Evolutionary conservation across 2,797 vertebrate species (phyloP).

Genomic region (Schizothorax lantsangensis): DNA sequence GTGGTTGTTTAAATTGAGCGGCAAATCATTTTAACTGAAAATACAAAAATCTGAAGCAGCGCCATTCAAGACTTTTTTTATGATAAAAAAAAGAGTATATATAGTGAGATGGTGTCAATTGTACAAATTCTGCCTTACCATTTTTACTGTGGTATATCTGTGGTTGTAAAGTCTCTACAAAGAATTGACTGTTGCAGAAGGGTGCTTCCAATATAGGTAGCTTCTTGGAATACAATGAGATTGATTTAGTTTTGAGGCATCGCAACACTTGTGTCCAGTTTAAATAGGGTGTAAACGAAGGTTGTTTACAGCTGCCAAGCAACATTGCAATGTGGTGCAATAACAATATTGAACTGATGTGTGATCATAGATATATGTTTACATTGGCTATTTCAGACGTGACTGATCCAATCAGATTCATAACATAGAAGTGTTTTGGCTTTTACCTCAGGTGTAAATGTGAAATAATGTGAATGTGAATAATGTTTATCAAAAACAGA

Average conservation of each 20-base stretch:
- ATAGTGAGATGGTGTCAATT: not conserved
- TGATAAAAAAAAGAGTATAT: not conserved
- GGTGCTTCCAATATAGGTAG: not conserved
- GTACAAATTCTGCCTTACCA: not conserved
- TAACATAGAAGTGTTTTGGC: not conserved
- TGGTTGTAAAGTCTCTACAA: not conserved
- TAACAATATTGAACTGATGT: too few species aligned
- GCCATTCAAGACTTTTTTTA: not conserved
- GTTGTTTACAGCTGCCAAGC: not conserved
- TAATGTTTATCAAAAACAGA: too few species aligned
- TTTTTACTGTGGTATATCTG: not conserved
- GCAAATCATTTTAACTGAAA: not conserved
- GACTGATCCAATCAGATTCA: not conserved
- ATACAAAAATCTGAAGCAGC: not conserved
- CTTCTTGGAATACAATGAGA: not conserved
- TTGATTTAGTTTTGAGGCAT: not conserved
- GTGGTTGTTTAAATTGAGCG: not conserved
- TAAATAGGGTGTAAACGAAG: not conserved
- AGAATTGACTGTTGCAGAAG: conserved; percentile 4
- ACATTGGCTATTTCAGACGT: too few species aligned
- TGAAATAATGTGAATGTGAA: not conserved
- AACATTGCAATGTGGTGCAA: too few species aligned
- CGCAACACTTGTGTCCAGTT: not conserved
- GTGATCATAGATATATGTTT: too few species aligned
- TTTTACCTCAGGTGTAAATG: not conserved